These are phyloP conservation scores for Crotalus horridus DNA, from an alignment of 2,113 vertebrate genomes.

Conservation along the genomic window DNA sequence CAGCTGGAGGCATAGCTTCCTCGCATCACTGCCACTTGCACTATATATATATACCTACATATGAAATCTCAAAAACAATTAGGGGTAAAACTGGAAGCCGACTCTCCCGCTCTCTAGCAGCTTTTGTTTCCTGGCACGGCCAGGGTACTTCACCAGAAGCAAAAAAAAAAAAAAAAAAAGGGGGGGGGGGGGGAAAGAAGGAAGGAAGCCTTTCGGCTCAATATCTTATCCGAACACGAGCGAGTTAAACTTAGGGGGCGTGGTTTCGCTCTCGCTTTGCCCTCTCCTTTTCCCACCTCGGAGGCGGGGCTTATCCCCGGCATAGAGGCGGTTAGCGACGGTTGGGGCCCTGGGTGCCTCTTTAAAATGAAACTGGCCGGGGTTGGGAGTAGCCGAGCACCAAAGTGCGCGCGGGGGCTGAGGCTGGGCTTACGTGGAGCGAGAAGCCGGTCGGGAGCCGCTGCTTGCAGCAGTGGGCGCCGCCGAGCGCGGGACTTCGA, in stretches of 20 bases:
- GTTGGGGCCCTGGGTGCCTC: slow-evolving; percentile 61
- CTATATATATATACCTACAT: neutral
- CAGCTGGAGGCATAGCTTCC: neutral
- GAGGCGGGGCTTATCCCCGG: slow-evolving; percentile 40
- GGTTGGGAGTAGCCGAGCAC: slow-evolving; percentile 10
- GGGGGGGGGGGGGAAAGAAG: neutral
- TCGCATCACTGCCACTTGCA: neutral
- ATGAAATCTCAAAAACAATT: neutral
- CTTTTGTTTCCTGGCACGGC: fast-evolving
- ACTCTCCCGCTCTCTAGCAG: fast-evolving
- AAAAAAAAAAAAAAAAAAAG: neutral
- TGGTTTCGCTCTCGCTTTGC: neutral
- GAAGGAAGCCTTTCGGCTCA: neutral
- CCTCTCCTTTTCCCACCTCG: slow-evolving; percentile 29
- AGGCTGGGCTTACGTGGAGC: neutral
- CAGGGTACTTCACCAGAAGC: neutral
- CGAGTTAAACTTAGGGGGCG: slow-evolving; percentile 6
- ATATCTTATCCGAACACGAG: neutral
- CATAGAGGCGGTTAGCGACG: slow-evolving; percentile 56
- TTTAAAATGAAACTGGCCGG: slow-evolving; percentile 63
- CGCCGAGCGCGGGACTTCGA: neutral
- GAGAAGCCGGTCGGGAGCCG: neutral
- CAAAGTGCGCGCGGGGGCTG: neutral
- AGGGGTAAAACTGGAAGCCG: fast-evolving
- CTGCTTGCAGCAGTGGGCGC: neutral